Base-by-base conservation (phyloP, 2,888 invertebrate species). In the Alsophila aescularia region DNA sequence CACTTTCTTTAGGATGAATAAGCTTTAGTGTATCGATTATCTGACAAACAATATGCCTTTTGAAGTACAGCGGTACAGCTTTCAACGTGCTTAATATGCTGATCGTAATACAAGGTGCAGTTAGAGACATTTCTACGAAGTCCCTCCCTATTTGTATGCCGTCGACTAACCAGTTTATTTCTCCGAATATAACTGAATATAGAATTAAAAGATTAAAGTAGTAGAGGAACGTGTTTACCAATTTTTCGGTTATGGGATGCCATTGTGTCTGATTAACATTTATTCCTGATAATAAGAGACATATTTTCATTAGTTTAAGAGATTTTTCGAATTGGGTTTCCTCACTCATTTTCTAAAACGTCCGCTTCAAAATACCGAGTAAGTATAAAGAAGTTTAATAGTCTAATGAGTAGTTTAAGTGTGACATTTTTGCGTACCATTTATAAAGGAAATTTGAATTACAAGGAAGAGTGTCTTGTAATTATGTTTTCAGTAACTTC, bases 31-130 rank as follows among this genome's bases (percentile, higher is more conserved):
- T 79, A 0, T 67, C 35, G 4, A 81, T 50, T 1, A 82, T 62
- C 21, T 72, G 53, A 4, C 71, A 8, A 1, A 85, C 27, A 0
- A 62, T 60, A n/a, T 64, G 52, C 58, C 64, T 74, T 35, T 83
- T 76, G 0, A 67, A 50, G 51, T 69, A 81, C 0, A 87, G 47
- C 6, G 70, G 73, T 18, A 65, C 34, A 0, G 69, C 55, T 70
- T 85, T 87, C 0, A 75, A 65, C 4, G 85, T 80, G 0, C 72
- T 62, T 3, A 87, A 55, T 6, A 82, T 14, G 21, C 77, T 75
- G 1, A 85, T 70, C 0, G 79, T 77, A 0, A 75, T 69, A 27
- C 83, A 85, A 0, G 87, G 88, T 0, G 76, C 72, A 1, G 76
- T 68, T 8, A 81, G 52, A 0, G 77, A 80, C 0, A 86, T 41